These are phyloP conservation scores for Cephus pulcher DNA, from an alignment of 2,888 invertebrate genomes.

Conservation along the genomic window DNA sequence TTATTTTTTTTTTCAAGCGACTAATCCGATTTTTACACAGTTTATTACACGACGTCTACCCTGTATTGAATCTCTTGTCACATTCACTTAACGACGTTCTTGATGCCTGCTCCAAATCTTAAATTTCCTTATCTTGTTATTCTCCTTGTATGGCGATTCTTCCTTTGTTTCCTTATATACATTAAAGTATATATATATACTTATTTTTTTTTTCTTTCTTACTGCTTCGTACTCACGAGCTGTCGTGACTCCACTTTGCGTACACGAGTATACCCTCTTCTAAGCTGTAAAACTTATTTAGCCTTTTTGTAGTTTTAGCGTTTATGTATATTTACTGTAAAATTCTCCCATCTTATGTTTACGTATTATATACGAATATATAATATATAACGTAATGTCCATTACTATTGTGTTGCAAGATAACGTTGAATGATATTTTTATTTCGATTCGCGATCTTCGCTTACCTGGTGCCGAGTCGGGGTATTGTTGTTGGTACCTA, in stretches of 20 bases:
- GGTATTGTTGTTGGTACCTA: no score
- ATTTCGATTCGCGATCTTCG: conserved; percentile 21
- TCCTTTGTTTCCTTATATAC: conserved; percentile 11
- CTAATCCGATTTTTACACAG: no score
- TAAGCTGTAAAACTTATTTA: conserved; percentile 18
- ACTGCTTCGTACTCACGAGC: conserved; percentile 36
- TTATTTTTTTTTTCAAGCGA: no score
- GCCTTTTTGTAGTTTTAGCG: conserved; percentile 19
- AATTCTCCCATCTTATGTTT: conserved; percentile 41
- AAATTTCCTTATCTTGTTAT: neutral
- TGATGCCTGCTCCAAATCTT: neutral
- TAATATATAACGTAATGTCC: conserved; percentile 42
- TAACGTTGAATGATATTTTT: conserved; percentile 49
- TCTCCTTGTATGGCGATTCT: conserved; percentile 12
- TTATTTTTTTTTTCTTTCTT: conserved; percentile 26
- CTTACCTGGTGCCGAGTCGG: neutral
- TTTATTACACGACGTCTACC: no score
- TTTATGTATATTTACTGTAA: conserved; percentile 56
- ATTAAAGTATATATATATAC: conserved; percentile 17
- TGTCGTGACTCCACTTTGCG: no score
- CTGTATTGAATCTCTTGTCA: no score
- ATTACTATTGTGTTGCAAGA: conserved; percentile 49
- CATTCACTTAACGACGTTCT: no score
- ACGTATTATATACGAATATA: conserved; percentile 11
- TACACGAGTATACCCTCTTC: conserved; percentile 8